A percentile compares a stretch with the other conserved stretches of the same genome.
phyloP scores from a whole-genome alignment of 1,140 invertebrate species.

The Schmidtea mediterranea region DNA sequence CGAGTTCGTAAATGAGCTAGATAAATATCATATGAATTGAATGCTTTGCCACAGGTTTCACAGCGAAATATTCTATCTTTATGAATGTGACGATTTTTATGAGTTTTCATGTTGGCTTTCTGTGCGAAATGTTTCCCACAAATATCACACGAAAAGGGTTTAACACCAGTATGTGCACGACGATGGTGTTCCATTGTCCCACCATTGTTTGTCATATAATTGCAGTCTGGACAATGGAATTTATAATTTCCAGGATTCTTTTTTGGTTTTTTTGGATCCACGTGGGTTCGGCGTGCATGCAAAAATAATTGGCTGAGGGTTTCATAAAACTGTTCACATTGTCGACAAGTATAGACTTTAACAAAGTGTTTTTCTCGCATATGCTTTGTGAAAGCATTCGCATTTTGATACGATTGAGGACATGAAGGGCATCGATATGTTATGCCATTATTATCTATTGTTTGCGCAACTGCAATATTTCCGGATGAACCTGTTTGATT shows the following conservation, averaged over 20 bases:
- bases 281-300: constrained; percentile 2
- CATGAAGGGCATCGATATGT: constrained; percentile 3
- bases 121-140: constrained; percentile 74
- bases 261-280: constrained; percentile 6
- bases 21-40: constrained; percentile 3
- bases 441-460: not conserved
- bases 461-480: not conserved
- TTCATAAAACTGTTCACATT: constrained; percentile 6
- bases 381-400: constrained; percentile 6
- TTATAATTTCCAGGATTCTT: constrained; percentile 4
- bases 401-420: constrained; percentile 1
- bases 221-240: constrained; percentile 5
- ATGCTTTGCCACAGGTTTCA: constrained; percentile 5
- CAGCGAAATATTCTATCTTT: constrained; percentile 4
- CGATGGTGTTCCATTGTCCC: constrained; percentile 17
- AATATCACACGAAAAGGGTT: constrained; percentile 61
- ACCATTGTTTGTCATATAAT: constrained; percentile 8
- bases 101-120: constrained; percentile 59
- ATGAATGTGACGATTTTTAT: constrained; percentile 10
- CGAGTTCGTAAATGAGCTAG: constrained; percentile 4
- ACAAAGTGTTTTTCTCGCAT: constrained; percentile 5
- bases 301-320: constrained; percentile 3
- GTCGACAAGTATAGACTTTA: constrained; percentile 4
- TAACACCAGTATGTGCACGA: constrained; percentile 50
- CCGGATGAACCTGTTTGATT: not conserved